A percentile compares a stretch with the other conserved stretches of the same genome.
Evolutionary conservation across 1,140 invertebrate genomes (phyloP).

Genomic region (Psilanteris sp.): DNA sequence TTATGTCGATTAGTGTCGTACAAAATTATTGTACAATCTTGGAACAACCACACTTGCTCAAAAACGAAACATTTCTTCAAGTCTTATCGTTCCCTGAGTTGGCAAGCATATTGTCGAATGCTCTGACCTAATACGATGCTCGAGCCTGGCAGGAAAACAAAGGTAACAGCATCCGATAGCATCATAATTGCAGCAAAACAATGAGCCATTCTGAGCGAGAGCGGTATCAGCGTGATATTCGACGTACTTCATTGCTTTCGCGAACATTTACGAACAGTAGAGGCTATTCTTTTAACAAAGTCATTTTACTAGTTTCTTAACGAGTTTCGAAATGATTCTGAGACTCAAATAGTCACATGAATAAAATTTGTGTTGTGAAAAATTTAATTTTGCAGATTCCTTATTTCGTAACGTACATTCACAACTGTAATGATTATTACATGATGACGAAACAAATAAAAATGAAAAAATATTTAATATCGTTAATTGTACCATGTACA

Average conservation of each 20-base stretch:
- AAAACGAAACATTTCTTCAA: constrained; percentile 33
- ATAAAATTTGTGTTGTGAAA: not conserved
- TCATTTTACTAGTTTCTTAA: constrained; percentile 44
- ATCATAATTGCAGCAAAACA: constrained; percentile 63
- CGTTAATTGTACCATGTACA: constrained; percentile 5
- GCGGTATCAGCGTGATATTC: constrained; percentile 50
- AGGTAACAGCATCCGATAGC: constrained; percentile 52
- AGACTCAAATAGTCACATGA: not conserved
- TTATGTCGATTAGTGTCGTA: not conserved
- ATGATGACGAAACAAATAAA: constrained; percentile 2
- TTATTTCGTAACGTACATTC: not conserved
- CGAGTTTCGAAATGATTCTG: constrained; percentile 47
- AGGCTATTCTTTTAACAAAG: constrained; percentile 37
- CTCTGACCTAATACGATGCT: constrained; percentile 45
- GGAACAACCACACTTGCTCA: constrained; percentile 10
- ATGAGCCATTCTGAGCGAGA: constrained; percentile 47
- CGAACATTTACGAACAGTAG: constrained; percentile 34
- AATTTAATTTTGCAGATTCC: too few relatives aligned
- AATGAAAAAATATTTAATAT: not conserved
- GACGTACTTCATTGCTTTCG: constrained; percentile 54
- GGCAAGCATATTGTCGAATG: constrained; percentile 49
- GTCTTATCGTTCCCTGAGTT: constrained; percentile 43
- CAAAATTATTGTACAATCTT: constrained; percentile 29
- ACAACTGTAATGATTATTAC: constrained; percentile 1
- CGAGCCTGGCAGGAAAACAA: constrained; percentile 52